Evolutionary conservation across 2,797 vertebrate genomes (phyloP).

Genomic region (Pempheris klunzingeri): DNA sequence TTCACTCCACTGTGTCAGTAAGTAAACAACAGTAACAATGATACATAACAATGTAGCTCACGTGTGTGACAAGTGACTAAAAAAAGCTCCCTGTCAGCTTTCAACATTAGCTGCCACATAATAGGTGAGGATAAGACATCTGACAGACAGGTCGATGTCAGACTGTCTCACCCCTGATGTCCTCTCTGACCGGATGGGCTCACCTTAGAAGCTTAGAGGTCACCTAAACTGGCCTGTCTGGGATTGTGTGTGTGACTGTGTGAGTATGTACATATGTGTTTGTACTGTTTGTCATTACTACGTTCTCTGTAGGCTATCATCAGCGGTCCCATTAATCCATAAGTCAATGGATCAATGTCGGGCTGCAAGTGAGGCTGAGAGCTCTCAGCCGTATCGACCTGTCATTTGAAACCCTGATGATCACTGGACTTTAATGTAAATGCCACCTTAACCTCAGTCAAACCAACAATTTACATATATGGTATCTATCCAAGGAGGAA

Average conservation of each 20-base stretch:
- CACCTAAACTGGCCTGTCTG: constrained; percentile 55
- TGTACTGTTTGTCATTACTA: constrained; percentile 65
- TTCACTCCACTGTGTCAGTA: background rate
- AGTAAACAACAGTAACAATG: background rate
- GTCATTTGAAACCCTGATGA: constrained; percentile 79
- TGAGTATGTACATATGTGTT: constrained; percentile 30
- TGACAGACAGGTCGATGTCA: constrained; percentile 74
- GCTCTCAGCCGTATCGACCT: constrained; percentile 80
- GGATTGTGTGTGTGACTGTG: constrained; percentile 21
- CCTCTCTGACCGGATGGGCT: constrained; percentile 50
- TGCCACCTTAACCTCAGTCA: constrained; percentile 69
- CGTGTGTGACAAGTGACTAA: background rate
- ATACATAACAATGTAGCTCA: background rate
- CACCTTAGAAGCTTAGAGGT: constrained; percentile 66
- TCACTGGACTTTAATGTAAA: constrained; percentile 76
- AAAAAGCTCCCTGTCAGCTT: constrained; percentile 14
- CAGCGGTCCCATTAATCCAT: constrained; percentile 79
- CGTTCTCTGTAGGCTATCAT: constrained; percentile 73
- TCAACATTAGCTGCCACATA: background rate
- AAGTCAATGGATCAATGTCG: constrained; percentile 77
- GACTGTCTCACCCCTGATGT: constrained; percentile 54
- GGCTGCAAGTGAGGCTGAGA: constrained; percentile 69
- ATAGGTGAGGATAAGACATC: constrained; percentile 40
- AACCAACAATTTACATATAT: constrained; percentile 60
- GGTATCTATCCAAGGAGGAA: constrained; percentile 28